Evolutionary conservation across 2,888 invertebrate species (phyloP), one percentile per base, ranked within the genome.

Genomic region (Melanophora roralis): DNA sequence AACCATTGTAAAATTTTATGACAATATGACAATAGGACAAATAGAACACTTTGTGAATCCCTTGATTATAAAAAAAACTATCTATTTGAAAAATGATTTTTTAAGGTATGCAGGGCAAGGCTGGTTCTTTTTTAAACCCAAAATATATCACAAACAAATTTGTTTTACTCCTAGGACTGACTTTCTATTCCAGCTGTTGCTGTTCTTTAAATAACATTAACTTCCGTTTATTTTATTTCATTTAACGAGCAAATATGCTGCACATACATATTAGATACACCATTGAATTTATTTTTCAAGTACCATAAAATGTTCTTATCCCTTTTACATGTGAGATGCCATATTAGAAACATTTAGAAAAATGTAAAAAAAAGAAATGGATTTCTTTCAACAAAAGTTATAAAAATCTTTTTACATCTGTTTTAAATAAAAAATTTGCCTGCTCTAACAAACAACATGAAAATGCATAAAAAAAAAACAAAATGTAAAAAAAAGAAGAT

Each of bases 331-430:
- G 40, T 40, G 59, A 49, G 45, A 16, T 49, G 16, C 2, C n/a
- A 57, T 36, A 69, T 67, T 53, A 12, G 21, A 67, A 55, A 43
- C 53, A n/a, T 53, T 67, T 67, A 43, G 32, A 45, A 19, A n/a
- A n/a, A n/a, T n/a, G n/a, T n/a, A n/a, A n/a, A n/a, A n/a, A n/a
- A n/a, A n/a, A n/a, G n/a, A n/a, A n/a, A n/a, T n/a, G n/a, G n/a
- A n/a, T n/a, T n/a, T n/a, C n/a, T n/a, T n/a, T n/a, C n/a, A n/a
- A n/a, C 11, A 51, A 38, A 21, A 57, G 21, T 64, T 36, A 55
- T 55, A 64, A 40, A 47, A 55, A n/a, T 40, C n/a, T n/a, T n/a
- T n/a, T n/a, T 49, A 49, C 71, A 72, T 74, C 73, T 74, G 73
- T 34, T 74, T 38, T 49, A 65, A 21, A 51, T 51, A 12, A 53